Evolutionary conservation across 2,797 vertebrate genomes (phyloP), one percentile per base, ranked within the genome.

Genomic region (Tauraco hartlaubi): DNA sequence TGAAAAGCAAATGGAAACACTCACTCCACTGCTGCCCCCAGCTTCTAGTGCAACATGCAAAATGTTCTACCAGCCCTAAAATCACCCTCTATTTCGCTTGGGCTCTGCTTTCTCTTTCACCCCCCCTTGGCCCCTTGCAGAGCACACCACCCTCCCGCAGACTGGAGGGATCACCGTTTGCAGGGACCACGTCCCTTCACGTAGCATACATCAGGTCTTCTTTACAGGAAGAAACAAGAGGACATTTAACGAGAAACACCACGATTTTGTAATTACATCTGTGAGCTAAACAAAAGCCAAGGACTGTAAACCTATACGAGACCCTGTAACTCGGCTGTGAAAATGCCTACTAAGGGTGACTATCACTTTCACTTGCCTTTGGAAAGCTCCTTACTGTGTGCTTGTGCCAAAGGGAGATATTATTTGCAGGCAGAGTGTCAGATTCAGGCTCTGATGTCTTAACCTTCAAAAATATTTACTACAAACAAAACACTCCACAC

Each of bases 391-490:
- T 31, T 21, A 21, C 37, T 0, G 0, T 15, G 39, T 3, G 12
- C 44, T 35, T 19, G 23, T 9, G 80, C 83, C 77, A 48, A 86
- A 59, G 61, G 59, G 59, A 89, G 54, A 15, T 12, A 49, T 54
- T 52, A 51, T 43, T 90, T 61, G 51, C 78, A 92, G 78, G 56
- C 87, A 92, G 44, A 56, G 68, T 51, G 54, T 78, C 75, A 81
- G 46, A 55, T 55, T 6, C 44, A 46, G 58, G 58, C 68, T 93
- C 85, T 90, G 91, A 92, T 89, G 64, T 87, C 75, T 94, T 92
- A 91, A 96, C 84, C 85, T 87, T 62, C 72, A 69, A 48, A 93
- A 83, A 64, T 61, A 89, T 82, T 93, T 95, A 89, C 68, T 78
- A 61, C 54, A 91, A 77, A 87, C 54, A 71, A 88, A 93, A 76